These are phyloP conservation scores for Drosophila ananassae DNA, from an alignment of 1,140 invertebrate species.

Conservation along the genomic window DNA sequence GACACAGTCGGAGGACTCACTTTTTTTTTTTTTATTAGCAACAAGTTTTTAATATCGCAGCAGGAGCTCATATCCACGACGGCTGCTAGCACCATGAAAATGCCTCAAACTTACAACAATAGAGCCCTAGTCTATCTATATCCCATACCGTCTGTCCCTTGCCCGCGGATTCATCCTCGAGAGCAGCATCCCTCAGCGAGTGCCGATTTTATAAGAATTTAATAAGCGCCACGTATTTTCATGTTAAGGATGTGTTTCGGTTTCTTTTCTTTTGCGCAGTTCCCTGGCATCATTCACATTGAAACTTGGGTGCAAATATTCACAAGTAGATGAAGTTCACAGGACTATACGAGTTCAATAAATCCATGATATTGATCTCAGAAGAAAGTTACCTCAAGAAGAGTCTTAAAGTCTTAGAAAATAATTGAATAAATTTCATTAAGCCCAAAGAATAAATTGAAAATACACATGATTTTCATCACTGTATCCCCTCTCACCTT, in stretches of 20 bases:
- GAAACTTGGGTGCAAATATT: neutral
- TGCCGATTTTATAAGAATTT: slow-evolving; percentile 77
- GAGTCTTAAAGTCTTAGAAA: too few species aligned
- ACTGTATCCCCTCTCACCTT: slow-evolving; percentile 7
- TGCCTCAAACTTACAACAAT: slow-evolving; percentile 65
- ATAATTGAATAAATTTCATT: too few species aligned
- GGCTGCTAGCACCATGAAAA: slow-evolving; percentile 50
- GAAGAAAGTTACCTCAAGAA: neutral
- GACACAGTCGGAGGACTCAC: slow-evolving; percentile 41
- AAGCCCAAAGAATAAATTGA: neutral
- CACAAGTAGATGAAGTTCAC: neutral
- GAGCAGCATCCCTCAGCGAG: slow-evolving; percentile 49
- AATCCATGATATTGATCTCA: too few species aligned
- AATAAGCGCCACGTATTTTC: slow-evolving; percentile 74
- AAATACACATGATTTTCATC: slow-evolving; percentile 9
- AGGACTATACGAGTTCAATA: too few species aligned
- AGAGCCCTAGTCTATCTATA: slow-evolving; percentile 53
- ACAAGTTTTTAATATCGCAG: slow-evolving; percentile 80
- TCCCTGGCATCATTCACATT: slow-evolving; percentile 50
- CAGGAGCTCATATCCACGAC: slow-evolving; percentile 49
- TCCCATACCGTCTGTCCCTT: slow-evolving; percentile 15
- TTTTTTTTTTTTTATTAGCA: slow-evolving; percentile 74
- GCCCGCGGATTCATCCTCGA: neutral
- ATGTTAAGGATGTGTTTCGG: slow-evolving; percentile 62
- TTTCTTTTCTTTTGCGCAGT: slow-evolving; percentile 40